Percentiles rank a stretch among this genome's conserved stretches.
phyloP scores from a whole-genome alignment of 2,113 vertebrate species.

The Platichthys flesus region DNA sequence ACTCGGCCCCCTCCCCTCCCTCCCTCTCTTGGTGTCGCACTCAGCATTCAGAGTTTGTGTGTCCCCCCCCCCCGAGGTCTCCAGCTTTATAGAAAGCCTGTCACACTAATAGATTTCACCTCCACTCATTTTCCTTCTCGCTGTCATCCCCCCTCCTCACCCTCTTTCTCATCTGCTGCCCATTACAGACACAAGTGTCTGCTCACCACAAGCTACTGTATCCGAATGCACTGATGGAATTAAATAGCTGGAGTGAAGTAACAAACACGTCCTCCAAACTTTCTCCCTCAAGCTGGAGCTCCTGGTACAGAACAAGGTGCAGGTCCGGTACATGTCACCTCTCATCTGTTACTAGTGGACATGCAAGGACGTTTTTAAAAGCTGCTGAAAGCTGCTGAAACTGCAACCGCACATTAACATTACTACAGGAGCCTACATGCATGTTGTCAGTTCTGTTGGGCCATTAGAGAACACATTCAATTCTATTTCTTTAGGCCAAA shows the following conservation, averaged over 20 bases:
- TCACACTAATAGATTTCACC: conserved; percentile 74
- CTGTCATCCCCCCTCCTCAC: conserved; percentile 35
- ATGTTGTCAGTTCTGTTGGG: too few species aligned
- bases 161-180: conserved; percentile 55
- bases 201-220: conserved; percentile 35
- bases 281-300: conserved; percentile 18
- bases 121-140: conserved; percentile 61
- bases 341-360: background rate
- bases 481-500: too few species aligned
- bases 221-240: conserved; percentile 14
- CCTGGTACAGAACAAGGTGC: background rate
- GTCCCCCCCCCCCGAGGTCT: conserved; percentile 56
- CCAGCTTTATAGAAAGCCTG: conserved; percentile 58
- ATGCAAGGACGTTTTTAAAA: background rate
- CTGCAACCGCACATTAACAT: background rate
- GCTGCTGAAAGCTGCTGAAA: background rate
- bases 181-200: conserved; percentile 25
- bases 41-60: conserved; percentile 45
- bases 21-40: conserved; percentile 20
- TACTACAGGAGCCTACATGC: background rate
- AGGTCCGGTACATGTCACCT: background rate
- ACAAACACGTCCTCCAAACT: background rate
- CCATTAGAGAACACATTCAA: too few species aligned
- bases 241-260: background rate
- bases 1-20: background rate